phyloP scores from a whole-genome alignment of 2,113 vertebrate genomes.

The Laticauda colubrina region DNA sequence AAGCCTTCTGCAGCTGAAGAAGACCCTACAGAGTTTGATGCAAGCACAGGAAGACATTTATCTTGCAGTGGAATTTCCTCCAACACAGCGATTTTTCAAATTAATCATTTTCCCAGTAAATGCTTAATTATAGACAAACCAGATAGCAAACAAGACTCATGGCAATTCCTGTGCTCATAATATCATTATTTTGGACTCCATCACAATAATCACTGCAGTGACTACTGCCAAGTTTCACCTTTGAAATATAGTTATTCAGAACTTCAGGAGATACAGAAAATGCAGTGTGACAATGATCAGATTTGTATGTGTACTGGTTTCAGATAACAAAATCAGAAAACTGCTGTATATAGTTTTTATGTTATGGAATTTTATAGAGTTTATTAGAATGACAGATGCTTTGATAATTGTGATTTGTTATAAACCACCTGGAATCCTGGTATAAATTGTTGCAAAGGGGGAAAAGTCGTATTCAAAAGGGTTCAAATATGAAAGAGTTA shows the following conservation, averaged over 20 bases:
- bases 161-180: not conserved
- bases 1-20: conserved; percentile 43
- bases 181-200: not conserved
- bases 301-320: not conserved
- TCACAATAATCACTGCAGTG: not conserved
- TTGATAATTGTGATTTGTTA: not conserved
- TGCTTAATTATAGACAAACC: not conserved
- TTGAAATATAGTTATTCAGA: not conserved
- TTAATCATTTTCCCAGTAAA: not conserved
- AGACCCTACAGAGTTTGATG: conserved; percentile 24
- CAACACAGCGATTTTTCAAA: not conserved
- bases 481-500: not conserved
- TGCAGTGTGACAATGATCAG: not conserved
- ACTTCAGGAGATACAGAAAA: conserved; percentile 1
- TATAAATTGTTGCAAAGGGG: not conserved
- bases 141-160: conserved; percentile 1
- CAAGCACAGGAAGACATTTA: conserved; percentile 51
- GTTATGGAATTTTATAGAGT: not conserved
- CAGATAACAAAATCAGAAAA: not conserved
- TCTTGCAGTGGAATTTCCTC: conserved; percentile 21
- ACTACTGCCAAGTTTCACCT: not conserved
- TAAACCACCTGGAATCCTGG: not conserved
- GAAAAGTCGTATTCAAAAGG: not conserved
- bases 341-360: not conserved
- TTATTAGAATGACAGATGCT: not conserved